Percentiles rank a stretch among this genome's conserved stretches.
phyloP scores from a whole-genome alignment of 2,797 vertebrate species.

The Champsocephalus gunnari region DNA sequence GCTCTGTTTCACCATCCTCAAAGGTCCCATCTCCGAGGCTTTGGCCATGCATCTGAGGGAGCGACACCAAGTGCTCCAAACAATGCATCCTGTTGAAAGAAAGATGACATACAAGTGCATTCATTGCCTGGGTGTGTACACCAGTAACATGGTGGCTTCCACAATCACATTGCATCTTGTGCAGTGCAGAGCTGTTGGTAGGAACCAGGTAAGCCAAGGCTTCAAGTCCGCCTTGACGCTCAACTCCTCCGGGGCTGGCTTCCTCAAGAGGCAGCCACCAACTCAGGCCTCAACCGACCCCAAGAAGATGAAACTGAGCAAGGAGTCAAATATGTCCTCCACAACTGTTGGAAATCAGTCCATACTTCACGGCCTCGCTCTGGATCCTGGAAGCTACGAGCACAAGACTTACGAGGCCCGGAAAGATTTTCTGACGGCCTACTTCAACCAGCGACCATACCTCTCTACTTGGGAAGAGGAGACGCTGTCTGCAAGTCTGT shows the following conservation, averaged over 20 bases:
- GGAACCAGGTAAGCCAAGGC: constrained; percentile 89
- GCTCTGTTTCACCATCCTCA: constrained; percentile 96
- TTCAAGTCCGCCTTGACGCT: constrained; percentile 87
- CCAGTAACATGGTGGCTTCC: constrained; percentile 98
- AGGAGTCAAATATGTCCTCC: constrained; percentile 77
- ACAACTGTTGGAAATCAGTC: constrained; percentile 85
- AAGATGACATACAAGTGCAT: constrained; percentile 99
- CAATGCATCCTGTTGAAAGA: constrained; percentile 97
- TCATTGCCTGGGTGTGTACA: constrained; percentile 97
- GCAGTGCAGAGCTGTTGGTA: constrained; percentile 95
- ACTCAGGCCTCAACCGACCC: constrained; percentile 83
- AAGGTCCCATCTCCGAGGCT: constrained; percentile 95
- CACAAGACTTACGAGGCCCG: constrained; percentile 95
- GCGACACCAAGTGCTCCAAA: constrained; percentile 97
- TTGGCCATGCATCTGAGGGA: constrained; percentile 94
- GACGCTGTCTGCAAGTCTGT: constrained; percentile 93
- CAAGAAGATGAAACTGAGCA: constrained; percentile 89
- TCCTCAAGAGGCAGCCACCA: constrained; percentile 91
- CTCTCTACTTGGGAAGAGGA: constrained; percentile 91
- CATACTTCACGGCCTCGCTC: constrained; percentile 88
- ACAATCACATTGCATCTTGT: constrained; percentile 98
- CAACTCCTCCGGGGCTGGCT: constrained; percentile 83
- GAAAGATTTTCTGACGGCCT: constrained; percentile 94
- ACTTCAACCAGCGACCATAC: constrained; percentile 96
- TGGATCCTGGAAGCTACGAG: constrained; percentile 94